A percentile compares a stretch with the other conserved stretches of the same genome.
Conservation (phyloP, 2,113 vertebrate genomes). For the Xiphophorus maculatus region DNA sequence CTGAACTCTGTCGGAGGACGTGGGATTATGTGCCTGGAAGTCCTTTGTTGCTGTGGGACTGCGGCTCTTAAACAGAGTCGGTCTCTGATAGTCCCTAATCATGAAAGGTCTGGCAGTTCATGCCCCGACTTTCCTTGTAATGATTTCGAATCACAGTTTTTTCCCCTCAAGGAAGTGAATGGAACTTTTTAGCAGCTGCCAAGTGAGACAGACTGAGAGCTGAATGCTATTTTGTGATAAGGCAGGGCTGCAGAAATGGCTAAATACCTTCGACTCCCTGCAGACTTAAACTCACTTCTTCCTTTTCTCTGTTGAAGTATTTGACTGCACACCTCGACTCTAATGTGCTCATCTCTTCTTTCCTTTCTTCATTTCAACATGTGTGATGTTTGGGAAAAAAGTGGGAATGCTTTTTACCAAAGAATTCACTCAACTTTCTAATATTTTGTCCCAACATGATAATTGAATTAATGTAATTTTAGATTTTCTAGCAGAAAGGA, state of each 20-base stretch:
- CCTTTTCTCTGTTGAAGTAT: slow-evolving; percentile 1
- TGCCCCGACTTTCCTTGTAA: slow-evolving; percentile 67
- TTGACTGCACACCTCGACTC: slow-evolving; percentile 12
- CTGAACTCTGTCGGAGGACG: slow-evolving; percentile 56
- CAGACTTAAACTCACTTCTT: slow-evolving; percentile 3
- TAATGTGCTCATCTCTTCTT: not conserved
- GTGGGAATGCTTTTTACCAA: too few species aligned
- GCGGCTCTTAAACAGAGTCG: slow-evolving; percentile 62
- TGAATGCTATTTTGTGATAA: slow-evolving; percentile 57
- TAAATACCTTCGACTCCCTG: slow-evolving; percentile 38
- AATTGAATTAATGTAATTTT: too few species aligned
- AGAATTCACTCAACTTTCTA: too few species aligned
- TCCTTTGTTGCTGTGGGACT: slow-evolving; percentile 72
- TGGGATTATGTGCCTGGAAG: slow-evolving; percentile 64
- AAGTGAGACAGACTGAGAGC: slow-evolving; percentile 56
- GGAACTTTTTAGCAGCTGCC: slow-evolving; percentile 48
- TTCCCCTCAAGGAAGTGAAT: slow-evolving; percentile 60
- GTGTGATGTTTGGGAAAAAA: not conserved
- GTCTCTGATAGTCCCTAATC: slow-evolving; percentile 67
- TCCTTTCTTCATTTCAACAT: not conserved
- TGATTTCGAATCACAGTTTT: slow-evolving; percentile 75
- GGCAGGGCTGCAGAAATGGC: slow-evolving; percentile 32
- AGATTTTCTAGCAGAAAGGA: too few species aligned
- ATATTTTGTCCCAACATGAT: too few species aligned
- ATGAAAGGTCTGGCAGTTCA: slow-evolving; percentile 69